Conservation (phyloP, 2,113 vertebrate genomes). For the Mesembrinibis cayennensis region DNA sequence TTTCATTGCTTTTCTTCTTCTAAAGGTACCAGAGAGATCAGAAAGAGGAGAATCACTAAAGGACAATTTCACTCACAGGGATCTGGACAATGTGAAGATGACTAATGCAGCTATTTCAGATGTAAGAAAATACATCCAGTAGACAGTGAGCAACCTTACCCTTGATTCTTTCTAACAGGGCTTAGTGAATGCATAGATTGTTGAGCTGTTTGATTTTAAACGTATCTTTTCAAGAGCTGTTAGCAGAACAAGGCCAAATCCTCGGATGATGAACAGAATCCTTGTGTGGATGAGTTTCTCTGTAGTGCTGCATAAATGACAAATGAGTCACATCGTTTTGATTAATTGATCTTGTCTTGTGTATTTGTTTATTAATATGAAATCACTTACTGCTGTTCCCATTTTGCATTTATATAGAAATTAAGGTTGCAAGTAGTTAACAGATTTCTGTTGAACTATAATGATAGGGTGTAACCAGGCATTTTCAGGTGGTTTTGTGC, state of each 20-base stretch:
- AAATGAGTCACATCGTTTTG: slow-evolving; percentile 42
- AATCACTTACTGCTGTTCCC: not conserved
- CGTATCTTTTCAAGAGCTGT: not conserved
- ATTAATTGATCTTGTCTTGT: slow-evolving; percentile 46
- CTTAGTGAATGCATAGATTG: not conserved
- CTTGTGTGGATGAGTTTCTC: not conserved
- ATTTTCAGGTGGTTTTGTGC: not conserved
- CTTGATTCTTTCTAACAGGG: not conserved
- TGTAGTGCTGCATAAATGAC: not conserved
- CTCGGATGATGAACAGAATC: not conserved
- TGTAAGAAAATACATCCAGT: not conserved
- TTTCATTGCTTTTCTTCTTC: not conserved
- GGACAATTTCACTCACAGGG: not conserved
- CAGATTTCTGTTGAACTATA: not conserved
- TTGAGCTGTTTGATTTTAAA: not conserved
- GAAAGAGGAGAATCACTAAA: not conserved
- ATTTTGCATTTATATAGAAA: not conserved
- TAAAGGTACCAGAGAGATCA: not conserved
- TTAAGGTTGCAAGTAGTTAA: not conserved
- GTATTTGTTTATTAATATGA: slow-evolving; percentile 51
- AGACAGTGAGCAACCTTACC: not conserved
- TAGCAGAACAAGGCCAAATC: slow-evolving; percentile 21
- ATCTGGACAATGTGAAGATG: slow-evolving; percentile 19
- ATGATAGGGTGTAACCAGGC: not conserved
- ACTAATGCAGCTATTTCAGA: slow-evolving; percentile 47